Conservation (phyloP, 2,888 invertebrate genomes). For the Tanypteryx hageni region DNA sequence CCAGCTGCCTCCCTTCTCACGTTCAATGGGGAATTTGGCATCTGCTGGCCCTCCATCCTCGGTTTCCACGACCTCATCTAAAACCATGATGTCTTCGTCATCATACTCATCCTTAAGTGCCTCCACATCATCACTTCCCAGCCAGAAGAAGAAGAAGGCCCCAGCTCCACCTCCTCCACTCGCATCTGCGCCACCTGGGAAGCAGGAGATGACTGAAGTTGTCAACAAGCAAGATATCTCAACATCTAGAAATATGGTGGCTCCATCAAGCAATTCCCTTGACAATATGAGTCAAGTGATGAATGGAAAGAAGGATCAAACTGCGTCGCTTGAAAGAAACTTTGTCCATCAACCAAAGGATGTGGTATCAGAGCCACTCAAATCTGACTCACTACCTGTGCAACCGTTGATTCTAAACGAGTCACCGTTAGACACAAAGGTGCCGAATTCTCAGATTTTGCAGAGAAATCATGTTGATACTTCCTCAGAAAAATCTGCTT, state of each 20-base stretch:
- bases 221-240: neutral
- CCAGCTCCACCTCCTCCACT: constrained; percentile 77
- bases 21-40: constrained; percentile 72
- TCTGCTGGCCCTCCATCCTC: constrained; percentile 70
- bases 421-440: neutral
- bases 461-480: neutral
- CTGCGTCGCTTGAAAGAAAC: neutral
- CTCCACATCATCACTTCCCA: constrained; percentile 73
- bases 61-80: constrained; percentile 73
- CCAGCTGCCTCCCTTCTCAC: constrained; percentile 49
- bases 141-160: constrained; percentile 79
- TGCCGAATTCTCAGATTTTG: neutral
- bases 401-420: neutral
- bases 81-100: constrained; percentile 66
- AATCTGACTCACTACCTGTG: neutral
- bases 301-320: neutral
- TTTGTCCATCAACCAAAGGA: neutral
- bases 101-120: constrained; percentile 69
- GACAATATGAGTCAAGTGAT: constrained; percentile 28
- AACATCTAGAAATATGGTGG: neutral
- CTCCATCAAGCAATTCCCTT: neutral
- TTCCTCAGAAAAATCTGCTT: constrained; percentile 3
- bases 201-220: neutral
- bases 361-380: neutral
- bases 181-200: constrained; percentile 67